Evolutionary conservation across 1,140 invertebrate genomes (phyloP), one percentile per base, ranked within the genome.

Genomic region (Drosophila yakuba): DNA sequence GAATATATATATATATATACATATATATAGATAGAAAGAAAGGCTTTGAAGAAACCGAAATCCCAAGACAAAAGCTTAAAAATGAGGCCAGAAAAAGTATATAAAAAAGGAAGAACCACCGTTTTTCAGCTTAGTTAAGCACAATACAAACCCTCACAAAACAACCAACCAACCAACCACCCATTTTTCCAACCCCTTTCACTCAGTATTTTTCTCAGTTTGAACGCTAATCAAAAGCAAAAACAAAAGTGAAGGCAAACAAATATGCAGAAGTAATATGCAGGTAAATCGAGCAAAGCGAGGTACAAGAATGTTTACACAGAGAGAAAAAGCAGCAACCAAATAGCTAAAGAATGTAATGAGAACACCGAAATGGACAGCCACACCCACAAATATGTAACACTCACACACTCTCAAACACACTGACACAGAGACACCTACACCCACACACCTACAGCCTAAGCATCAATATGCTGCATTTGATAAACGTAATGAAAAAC

Each of bases 391-490:
- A 28, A 25, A 25, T 25, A 23, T 72, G 56, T 69, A 57, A 48
- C 10, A 58, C 8, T 50, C 52, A 66, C 56, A 63, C 54, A 38
- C 57, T 25, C 47, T 17, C 38, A 45, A 23, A 69, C 54, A 62
- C 54, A 50, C 45, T 56, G 7, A 43, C 36, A 25, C 20, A 2
- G 20, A 20, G 1, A 20, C 20, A 20, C 20, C 20, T 2, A 55
- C 11, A 67, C 50, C 56, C 41, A 58, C 47, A 60, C 61, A 74
- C 61, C 57, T 62, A 82, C 73, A 88, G 80, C 76, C 80, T 90
- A 86, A 85, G 80, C 80, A 90, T 84, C 75, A 85, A 90, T 66
- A 80, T 84, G 76, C 85, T 77, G 80, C 80, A 86, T 85, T 90
- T 90, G 80, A 82, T 85, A 82, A 86, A 78, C 72, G 69, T 90